These are phyloP conservation scores for Athetis lepigone DNA, from an alignment of 2,888 invertebrate genomes.

Conservation along the genomic window DNA sequence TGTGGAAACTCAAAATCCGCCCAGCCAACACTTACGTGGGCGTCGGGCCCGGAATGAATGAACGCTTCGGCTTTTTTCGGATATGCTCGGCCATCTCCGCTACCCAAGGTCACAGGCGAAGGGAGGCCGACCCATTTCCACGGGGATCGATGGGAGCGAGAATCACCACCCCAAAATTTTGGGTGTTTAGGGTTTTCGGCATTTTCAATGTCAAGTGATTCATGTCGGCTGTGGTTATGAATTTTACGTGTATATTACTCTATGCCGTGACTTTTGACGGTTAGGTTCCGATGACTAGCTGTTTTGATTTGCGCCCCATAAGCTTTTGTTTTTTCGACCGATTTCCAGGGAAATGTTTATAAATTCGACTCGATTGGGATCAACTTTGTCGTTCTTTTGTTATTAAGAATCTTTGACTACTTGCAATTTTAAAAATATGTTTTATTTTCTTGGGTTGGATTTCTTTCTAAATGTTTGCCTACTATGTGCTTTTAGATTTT, in stretches of 20 bases:
- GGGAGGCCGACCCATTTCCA: slow-evolving; percentile 83
- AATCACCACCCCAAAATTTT: slow-evolving; percentile 77
- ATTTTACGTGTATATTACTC: slow-evolving; percentile 77
- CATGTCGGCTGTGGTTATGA: slow-evolving; percentile 73
- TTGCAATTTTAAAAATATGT: background rate
- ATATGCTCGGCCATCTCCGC: slow-evolving; percentile 77
- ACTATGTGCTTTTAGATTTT: background rate
- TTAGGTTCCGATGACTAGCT: slow-evolving; percentile 64
- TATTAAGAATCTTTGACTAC: slow-evolving; percentile 12
- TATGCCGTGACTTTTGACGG: slow-evolving; percentile 80
- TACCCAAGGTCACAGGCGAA: slow-evolving; percentile 80
- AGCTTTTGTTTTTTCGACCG: slow-evolving; percentile 30
- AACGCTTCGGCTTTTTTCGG: slow-evolving; percentile 80
- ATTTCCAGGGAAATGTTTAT: slow-evolving; percentile 20
- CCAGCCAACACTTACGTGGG: slow-evolving; percentile 67
- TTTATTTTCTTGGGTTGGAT: background rate
- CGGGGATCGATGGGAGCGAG: slow-evolving; percentile 88
- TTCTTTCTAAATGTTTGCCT: background rate
- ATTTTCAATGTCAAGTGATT: slow-evolving; percentile 89
- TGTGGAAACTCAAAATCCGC: slow-evolving; percentile 67
- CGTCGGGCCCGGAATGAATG: slow-evolving; percentile 81
- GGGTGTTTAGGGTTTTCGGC: slow-evolving; percentile 75
- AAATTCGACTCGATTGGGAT: slow-evolving; percentile 43
- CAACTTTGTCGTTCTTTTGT: slow-evolving; percentile 41
- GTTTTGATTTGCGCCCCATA: slow-evolving; percentile 61